Conservation (phyloP, 2,888 invertebrate species). For the Pheosia gnoma region DNA sequence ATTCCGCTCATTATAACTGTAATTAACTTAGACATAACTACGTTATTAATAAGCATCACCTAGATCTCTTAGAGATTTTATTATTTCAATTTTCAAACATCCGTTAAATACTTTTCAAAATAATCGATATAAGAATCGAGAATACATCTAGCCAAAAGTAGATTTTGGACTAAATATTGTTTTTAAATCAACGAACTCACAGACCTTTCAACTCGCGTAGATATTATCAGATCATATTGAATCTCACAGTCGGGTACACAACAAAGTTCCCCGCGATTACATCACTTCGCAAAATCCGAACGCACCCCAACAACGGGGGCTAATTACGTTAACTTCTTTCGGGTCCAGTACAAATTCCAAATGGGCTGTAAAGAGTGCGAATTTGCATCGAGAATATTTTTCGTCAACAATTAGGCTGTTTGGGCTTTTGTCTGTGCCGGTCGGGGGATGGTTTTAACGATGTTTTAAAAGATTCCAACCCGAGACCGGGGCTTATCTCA, state of each 20-base stretch:
- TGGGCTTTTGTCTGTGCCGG: slow-evolving; percentile 74
- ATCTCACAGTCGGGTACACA: slow-evolving; percentile 31
- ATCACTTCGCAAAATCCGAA: slow-evolving; percentile 54
- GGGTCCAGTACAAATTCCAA: slow-evolving; percentile 77
- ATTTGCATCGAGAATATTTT: slow-evolving; percentile 83
- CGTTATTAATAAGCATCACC: background rate
- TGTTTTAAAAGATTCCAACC: slow-evolving; percentile 81
- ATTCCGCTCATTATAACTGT: background rate
- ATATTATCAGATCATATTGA: slow-evolving; percentile 16
- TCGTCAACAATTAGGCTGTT: slow-evolving; percentile 80
- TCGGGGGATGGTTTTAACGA: slow-evolving; percentile 80
- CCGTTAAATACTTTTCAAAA: no score
- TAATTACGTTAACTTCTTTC: slow-evolving; percentile 78
- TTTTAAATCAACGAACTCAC: background rate
- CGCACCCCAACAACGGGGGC: slow-evolving; percentile 56
- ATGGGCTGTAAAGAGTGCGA: slow-evolving; percentile 80
- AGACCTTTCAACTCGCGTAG: background rate
- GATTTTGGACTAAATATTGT: no score
- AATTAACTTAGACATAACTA: background rate
- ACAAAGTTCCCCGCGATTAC: slow-evolving; percentile 40
- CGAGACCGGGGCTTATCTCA: slow-evolving; percentile 77
- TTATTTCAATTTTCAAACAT: background rate
- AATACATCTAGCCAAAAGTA: no score
- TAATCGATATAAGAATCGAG: no score
- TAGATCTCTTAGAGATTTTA: background rate